Evolutionary conservation across 2,797 vertebrate species (phyloP).

Genomic region (Etheostoma perlongum): DNA sequence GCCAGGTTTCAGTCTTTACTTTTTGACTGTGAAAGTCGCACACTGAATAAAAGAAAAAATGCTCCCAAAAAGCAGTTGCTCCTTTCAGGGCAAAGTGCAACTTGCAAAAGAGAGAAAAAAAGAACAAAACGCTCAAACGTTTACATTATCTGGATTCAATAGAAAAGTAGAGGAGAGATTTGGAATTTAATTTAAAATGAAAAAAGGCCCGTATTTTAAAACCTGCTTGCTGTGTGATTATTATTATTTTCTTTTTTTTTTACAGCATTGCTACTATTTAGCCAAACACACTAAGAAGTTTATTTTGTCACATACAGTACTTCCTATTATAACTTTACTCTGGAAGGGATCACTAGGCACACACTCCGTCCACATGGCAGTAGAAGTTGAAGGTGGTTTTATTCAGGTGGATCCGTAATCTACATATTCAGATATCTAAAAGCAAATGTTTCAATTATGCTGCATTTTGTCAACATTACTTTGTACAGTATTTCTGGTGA

Average conservation of each 20-base stretch:
- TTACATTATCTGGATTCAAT: slow-evolving; percentile 53
- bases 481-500: slow-evolving; percentile 49
- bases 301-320: slow-evolving; percentile 11
- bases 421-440: slow-evolving; percentile 62
- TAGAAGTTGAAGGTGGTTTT: slow-evolving; percentile 52
- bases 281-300: slow-evolving; percentile 33
- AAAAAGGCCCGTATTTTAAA: slow-evolving; percentile 30
- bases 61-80: not conserved
- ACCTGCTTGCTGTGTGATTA: slow-evolving; percentile 51
- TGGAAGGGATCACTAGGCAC: slow-evolving; percentile 32
- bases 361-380: slow-evolving; percentile 66
- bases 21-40: slow-evolving; percentile 68
- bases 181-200: not conserved
- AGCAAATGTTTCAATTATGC: slow-evolving; percentile 3
- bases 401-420: slow-evolving; percentile 55
- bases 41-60: slow-evolving; percentile 68
- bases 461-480: slow-evolving; percentile 29
- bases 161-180: slow-evolving; percentile 12
- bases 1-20: slow-evolving; percentile 27
- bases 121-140: slow-evolving; percentile 29
- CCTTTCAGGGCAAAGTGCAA: slow-evolving; percentile 40
- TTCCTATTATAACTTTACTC: slow-evolving; percentile 21
- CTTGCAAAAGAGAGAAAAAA: slow-evolving; percentile 16
- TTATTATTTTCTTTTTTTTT: not conserved
- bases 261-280: slow-evolving; percentile 36